These are phyloP conservation scores for Drosophila rubida DNA, from an alignment of 2,888 invertebrate species.

Conservation along the genomic window DNA sequence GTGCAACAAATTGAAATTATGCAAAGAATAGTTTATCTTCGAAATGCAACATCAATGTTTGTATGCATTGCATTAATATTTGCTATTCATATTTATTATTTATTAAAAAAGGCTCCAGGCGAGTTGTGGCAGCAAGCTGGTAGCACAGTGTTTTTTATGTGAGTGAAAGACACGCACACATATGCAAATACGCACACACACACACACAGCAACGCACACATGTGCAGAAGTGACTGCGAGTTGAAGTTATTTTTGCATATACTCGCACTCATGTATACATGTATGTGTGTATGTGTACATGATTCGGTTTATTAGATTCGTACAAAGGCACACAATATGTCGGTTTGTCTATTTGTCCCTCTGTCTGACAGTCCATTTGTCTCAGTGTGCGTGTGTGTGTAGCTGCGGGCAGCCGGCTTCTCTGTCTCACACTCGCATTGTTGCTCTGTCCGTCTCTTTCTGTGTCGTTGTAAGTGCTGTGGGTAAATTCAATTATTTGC, in stretches of 20 bases:
- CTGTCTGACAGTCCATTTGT: conserved; percentile 37
- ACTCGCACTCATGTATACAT: conserved; percentile 6
- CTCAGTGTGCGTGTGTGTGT: conserved; percentile 32
- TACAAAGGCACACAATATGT: conserved; percentile 77
- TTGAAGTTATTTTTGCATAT: conserved; percentile 71
- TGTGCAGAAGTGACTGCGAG: conserved; percentile 36
- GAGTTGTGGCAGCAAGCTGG: conserved; percentile 23
- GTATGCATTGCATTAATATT: neutral
- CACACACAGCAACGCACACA: conserved; percentile 25
- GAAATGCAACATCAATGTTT: neutral
- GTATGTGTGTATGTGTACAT: conserved; percentile 46
- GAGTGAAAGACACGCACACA: conserved; percentile 45
- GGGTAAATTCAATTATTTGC: conserved; percentile 78
- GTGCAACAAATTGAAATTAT: neutral
- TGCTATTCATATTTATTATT: neutral
- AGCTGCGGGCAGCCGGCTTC: conserved; percentile 46
- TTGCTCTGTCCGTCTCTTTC: conserved; percentile 1
- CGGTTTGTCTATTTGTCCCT: conserved; percentile 46
- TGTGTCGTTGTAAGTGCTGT: conserved; percentile 43
- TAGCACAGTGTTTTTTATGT: conserved; percentile 50
- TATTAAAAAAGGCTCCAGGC: neutral
- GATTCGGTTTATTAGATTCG: conserved; percentile 79
- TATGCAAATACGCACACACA: conserved; percentile 45
- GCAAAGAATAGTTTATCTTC: neutral
- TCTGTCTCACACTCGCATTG: neutral